These are phyloP conservation scores for Pyrochroa serraticornis DNA, from an alignment of 2,888 invertebrate genomes.

Conservation along the genomic window DNA sequence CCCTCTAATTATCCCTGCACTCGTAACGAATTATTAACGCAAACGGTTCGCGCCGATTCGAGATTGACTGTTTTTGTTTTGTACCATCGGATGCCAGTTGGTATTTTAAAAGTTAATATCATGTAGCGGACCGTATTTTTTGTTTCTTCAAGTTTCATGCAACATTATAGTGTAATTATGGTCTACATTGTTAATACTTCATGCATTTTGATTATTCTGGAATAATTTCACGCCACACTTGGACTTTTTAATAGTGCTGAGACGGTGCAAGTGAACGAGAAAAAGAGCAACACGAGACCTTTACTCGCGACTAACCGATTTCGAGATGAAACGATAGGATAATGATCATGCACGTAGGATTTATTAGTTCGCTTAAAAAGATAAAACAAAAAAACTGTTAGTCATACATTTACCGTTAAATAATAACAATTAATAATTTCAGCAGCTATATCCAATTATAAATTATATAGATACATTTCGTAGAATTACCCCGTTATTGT, in stretches of 20 bases:
- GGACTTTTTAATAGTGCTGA: conserved; percentile 32
- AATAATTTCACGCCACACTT: conserved; percentile 49
- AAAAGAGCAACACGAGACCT: neutral
- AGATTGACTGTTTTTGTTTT: conserved; percentile 19
- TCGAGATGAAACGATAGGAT: conserved; percentile 8
- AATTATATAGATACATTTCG: too few relatives aligned
- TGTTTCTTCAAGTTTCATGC: conserved; percentile 46
- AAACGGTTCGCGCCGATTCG: conserved; percentile 4
- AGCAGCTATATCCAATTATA: too few relatives aligned
- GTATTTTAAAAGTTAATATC: conserved; percentile 34
- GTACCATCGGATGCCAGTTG: conserved; percentile 19
- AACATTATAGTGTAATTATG: conserved; percentile 52
- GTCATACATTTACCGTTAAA: too few relatives aligned
- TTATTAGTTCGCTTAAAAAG: neutral
- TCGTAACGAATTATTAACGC: conserved; percentile 5
- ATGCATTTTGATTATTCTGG: conserved; percentile 48
- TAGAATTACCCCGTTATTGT: too few relatives aligned
- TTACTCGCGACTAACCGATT: too few relatives aligned
- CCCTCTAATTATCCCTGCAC: neutral
- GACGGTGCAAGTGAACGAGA: conserved; percentile 11
- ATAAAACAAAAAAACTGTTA: too few relatives aligned
- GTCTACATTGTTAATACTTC: conserved; percentile 50
- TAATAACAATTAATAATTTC: too few relatives aligned
- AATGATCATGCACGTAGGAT: conserved; percentile 20
- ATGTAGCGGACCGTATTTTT: conserved; percentile 37